Conservation (phyloP, 1,140 invertebrate genomes). For the Oncopodura yosiiana region DNA sequence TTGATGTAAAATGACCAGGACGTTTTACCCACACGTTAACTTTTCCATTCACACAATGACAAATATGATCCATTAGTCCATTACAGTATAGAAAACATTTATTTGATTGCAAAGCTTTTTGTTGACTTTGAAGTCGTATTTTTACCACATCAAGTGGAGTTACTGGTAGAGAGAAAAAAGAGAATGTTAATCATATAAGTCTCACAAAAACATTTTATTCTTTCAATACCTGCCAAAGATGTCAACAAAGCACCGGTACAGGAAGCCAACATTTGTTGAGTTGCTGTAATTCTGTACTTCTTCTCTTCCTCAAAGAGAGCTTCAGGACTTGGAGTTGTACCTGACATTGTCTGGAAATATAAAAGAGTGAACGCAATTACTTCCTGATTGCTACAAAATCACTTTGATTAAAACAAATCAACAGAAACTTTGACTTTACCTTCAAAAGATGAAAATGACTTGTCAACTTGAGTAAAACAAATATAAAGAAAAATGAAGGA, state of each 20-base stretch:
- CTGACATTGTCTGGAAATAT: no score
- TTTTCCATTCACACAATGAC: conserved; percentile 57
- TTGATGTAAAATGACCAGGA: conserved; percentile 75
- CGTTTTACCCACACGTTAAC: conserved; percentile 54
- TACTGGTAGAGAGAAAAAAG: conserved; percentile 54
- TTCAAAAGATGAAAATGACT: no score
- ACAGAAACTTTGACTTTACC: no score
- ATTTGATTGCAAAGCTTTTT: conserved; percentile 67
- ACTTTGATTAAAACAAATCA: no score
- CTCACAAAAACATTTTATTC: not conserved
- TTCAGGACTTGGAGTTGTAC: no score
- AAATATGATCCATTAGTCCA: conserved; percentile 99
- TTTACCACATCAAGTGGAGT: conserved; percentile 98
- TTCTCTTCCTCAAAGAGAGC: conserved; percentile 58
- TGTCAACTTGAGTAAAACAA: no score
- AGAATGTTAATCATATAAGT: conserved; percentile 13
- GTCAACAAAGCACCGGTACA: conserved; percentile 81
- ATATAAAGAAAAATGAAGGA: no score
- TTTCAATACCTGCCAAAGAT: conserved; percentile 64
- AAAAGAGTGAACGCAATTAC: no score
- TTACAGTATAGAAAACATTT: conserved; percentile 96
- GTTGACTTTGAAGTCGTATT: conserved; percentile 89
- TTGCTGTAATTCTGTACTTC: conserved; percentile 63
- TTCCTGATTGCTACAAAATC: no score
- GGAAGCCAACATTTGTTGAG: conserved; percentile 81